phyloP scores from a whole-genome alignment of 2,888 invertebrate species.

The Drosophila meridiana region DNA sequence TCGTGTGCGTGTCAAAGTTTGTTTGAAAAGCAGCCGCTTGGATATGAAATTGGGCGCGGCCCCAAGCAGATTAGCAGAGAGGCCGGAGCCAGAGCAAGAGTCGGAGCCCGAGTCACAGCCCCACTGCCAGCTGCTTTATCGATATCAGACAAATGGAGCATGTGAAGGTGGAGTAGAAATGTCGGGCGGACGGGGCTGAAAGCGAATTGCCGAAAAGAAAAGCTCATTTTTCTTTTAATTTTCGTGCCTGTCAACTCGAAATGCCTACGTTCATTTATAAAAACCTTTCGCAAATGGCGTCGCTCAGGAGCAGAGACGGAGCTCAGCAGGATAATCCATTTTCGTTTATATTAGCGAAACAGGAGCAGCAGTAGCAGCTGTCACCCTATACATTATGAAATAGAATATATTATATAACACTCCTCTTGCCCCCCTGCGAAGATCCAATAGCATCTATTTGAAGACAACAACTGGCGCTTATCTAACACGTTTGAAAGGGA shows the following conservation, averaged over 20 bases:
- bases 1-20: constrained; percentile 82
- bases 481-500: constrained; percentile 35
- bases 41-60: constrained; percentile 75
- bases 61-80: constrained; percentile 67
- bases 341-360: constrained; percentile 56
- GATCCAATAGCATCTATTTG: constrained; percentile 9
- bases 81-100: not conserved
- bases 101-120: not conserved
- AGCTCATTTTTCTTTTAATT: constrained; percentile 82
- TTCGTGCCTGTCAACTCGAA: constrained; percentile 82
- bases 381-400: constrained; percentile 9
- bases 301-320: constrained; percentile 11
- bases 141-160: constrained; percentile 61
- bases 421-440: not conserved
- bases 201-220: constrained; percentile 53
- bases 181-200: constrained; percentile 17
- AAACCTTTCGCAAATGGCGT: constrained; percentile 61
- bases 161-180: constrained; percentile 36
- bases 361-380: constrained; percentile 17
- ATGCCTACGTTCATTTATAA: constrained; percentile 79
- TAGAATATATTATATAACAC: constrained; percentile 5
- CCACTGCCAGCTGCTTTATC: constrained; percentile 48
- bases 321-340: constrained; percentile 73
- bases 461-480: constrained; percentile 12
- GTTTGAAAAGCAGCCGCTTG: constrained; percentile 74